phyloP scores from a whole-genome alignment of 1,140 invertebrate species.

The Pomacea maculata region DNA sequence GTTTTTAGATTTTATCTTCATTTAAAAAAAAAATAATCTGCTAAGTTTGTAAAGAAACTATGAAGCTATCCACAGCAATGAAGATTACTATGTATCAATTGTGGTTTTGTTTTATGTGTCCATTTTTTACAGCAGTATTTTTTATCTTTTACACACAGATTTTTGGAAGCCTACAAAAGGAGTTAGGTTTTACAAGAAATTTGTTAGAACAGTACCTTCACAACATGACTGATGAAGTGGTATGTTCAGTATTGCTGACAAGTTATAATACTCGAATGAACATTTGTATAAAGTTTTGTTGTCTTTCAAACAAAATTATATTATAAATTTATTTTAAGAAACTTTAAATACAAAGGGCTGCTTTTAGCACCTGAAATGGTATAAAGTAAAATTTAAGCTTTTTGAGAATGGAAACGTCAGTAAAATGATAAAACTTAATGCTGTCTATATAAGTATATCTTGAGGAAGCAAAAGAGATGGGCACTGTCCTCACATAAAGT shows the following conservation, averaged over 20 bases:
- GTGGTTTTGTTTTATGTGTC: neutral
- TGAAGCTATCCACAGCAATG: neutral
- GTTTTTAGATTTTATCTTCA: neutral
- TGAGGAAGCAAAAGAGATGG: too few relatives aligned
- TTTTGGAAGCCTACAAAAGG: slow-evolving; percentile 52
- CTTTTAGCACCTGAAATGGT: too few relatives aligned
- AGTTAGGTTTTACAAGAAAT: slow-evolving; percentile 46
- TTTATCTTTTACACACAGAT: slow-evolving; percentile 43
- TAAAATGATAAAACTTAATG: too few relatives aligned
- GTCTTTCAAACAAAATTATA: too few relatives aligned
- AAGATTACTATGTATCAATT: neutral
- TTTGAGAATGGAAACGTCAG: too few relatives aligned
- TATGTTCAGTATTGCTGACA: slow-evolving; percentile 53
- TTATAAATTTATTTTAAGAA: too few relatives aligned
- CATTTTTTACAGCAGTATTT: neutral
- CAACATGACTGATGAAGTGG: slow-evolving; percentile 78
- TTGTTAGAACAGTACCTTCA: slow-evolving; percentile 82
- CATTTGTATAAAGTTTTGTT: too few relatives aligned
- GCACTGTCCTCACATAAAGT: too few relatives aligned
- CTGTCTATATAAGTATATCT: too few relatives aligned
- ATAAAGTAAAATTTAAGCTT: too few relatives aligned
- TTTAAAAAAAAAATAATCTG: neutral
- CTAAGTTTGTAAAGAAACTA: neutral
- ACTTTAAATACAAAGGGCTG: too few relatives aligned
- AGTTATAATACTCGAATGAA: too few relatives aligned